Evolutionary conservation across 1,140 invertebrate species (phyloP), one percentile per base, ranked within the genome.

Genomic region (Zaprionus ornatus): DNA sequence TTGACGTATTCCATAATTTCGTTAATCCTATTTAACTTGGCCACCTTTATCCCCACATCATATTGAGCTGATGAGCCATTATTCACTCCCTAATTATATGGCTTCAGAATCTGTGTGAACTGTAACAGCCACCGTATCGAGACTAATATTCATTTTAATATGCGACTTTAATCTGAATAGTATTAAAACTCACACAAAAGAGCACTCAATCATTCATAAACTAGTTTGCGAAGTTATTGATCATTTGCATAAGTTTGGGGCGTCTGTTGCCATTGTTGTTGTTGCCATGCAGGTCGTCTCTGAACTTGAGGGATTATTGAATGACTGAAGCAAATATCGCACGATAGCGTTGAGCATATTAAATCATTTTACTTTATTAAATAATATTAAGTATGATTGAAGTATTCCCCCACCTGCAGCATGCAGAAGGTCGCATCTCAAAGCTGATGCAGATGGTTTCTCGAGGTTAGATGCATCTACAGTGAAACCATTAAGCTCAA

Each of bases 131-230:
- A 21, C 9, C 48, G 37, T 21, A 42, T 25, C 56, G 15, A 12
- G n/a, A 25, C 35, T 10, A 42, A 37, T 45, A 74, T 70, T 17
- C 21, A 29, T 70, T 67, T 73, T n/a, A 54, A 67, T 54, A 60
- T 60, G 70, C 42, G 42, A 29, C 45, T 67, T 35, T 73, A 73
- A 67, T 54, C 64, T 40, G 64, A 67, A 60, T 73, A 10, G 29
- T 32, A 54, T 67, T 60, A 73, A 73, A 73, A 55, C 52, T 66
- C 63, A 52, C 6, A 32, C 70, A 73, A 27, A 35, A 59, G 66
- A 23, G 17, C 56, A 67, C 64, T 73, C 32, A 35, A 73, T 73
- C 70, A 67, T 73, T 60, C 15, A 60, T 54, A 73, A 73, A 73
- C 70, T 60, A 60, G 70, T 73, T 73, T 67, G 42, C 13, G 37